These are phyloP conservation scores for Cossypha caffra DNA, from an alignment of 2,797 vertebrate genomes.

Conservation along the genomic window DNA sequence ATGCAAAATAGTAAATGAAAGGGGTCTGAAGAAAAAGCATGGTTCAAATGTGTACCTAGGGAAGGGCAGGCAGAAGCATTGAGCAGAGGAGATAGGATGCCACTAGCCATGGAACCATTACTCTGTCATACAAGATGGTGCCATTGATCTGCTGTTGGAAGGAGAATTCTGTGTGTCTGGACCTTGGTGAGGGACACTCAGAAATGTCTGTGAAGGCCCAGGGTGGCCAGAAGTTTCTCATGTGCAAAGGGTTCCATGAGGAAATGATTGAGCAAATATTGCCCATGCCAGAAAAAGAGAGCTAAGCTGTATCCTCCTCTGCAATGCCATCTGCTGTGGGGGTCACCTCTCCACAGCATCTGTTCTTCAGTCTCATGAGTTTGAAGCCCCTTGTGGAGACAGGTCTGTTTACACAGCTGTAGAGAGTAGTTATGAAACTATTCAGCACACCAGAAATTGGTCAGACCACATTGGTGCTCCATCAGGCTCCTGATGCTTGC, in stretches of 20 bases:
- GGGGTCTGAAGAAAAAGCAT: background rate
- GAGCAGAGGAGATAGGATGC: background rate
- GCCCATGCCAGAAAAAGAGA: background rate
- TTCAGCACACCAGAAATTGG: background rate
- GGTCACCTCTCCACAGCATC: background rate
- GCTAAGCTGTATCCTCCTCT: background rate
- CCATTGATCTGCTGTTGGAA: background rate
- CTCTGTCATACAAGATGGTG: background rate
- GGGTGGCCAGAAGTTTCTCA: fast-evolving
- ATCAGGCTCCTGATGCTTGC: background rate
- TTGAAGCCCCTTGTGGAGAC: background rate
- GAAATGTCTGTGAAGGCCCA: background rate
- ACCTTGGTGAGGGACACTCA: background rate
- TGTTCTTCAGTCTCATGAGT: background rate
- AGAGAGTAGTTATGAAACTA: background rate
- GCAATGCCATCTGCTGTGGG: background rate
- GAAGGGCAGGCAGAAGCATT: background rate
- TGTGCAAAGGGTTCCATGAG: too few relatives aligned
- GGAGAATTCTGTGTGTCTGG: background rate
- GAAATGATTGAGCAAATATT: background rate
- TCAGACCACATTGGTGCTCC: fast-evolving
- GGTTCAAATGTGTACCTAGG: background rate
- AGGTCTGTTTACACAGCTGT: background rate
- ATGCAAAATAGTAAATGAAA: background rate
- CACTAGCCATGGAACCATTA: background rate